Evolutionary conservation across 92 coral and sea anemone genomes (phyloP).

Genomic region (Siderastrea siderea): DNA sequence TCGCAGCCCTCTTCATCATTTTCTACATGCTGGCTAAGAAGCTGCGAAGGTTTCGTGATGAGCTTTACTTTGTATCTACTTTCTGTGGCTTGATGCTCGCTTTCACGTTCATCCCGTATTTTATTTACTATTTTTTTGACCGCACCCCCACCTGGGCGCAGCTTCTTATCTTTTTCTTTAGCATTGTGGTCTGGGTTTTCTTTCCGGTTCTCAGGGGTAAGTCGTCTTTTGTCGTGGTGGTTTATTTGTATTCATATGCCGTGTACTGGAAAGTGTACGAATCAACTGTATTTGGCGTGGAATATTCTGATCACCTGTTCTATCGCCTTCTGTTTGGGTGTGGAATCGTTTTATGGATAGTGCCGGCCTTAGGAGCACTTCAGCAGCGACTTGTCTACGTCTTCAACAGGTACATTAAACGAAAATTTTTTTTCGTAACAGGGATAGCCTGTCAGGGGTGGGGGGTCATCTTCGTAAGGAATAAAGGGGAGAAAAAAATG

Average conservation of each 20-base stretch:
- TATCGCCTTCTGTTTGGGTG: constrained; percentile 19
- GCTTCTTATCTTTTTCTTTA: constrained; percentile 1
- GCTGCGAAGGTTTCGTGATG: neutral
- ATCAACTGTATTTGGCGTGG: constrained; percentile 26
- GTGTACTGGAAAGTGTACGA: constrained; percentile 51
- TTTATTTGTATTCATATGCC: constrained; percentile 16
- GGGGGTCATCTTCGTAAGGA: too few species aligned
- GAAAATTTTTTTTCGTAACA: too few species aligned
- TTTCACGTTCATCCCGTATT: constrained; percentile 35
- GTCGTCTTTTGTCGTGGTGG: constrained; percentile 26
- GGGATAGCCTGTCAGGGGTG: too few species aligned
- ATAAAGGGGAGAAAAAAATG: too few species aligned
- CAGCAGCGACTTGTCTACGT: constrained; percentile 59
- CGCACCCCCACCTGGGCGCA: constrained; percentile 9
- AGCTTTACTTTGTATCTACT: constrained; percentile 2
- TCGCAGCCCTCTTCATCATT: neutral
- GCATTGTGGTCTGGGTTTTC: constrained; percentile 33
- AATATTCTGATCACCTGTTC: constrained; percentile 44
- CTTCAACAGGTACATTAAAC: constrained; percentile 48
- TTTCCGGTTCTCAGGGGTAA: constrained; percentile 41
- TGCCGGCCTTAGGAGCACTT: constrained; percentile 47
- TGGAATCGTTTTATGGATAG: constrained; percentile 49
- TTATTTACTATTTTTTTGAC: constrained; percentile 20
- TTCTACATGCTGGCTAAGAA: constrained; percentile 31
- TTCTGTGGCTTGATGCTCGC: constrained; percentile 28